Conservation (phyloP, 2,797 vertebrate genomes). For the Hozukius guyotensis region DNA sequence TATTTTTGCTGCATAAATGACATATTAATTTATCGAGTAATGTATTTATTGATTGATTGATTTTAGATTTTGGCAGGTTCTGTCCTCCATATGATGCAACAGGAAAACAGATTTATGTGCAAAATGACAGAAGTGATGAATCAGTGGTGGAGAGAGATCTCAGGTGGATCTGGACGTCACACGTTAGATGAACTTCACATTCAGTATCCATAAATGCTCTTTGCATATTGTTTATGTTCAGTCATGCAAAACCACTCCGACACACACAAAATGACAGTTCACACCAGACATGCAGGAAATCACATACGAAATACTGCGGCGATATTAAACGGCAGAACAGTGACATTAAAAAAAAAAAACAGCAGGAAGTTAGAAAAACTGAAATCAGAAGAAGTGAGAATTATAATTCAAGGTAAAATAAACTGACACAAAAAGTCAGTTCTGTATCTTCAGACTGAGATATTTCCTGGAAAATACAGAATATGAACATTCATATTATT, state of each 20-base stretch:
- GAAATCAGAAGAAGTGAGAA: background rate
- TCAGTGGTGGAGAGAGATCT: background rate
- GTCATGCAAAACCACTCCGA: background rate
- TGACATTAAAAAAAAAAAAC: background rate
- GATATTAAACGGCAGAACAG: background rate
- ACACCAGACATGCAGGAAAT: background rate
- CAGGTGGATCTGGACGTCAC: background rate
- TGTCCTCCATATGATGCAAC: background rate
- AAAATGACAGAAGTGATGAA: background rate
- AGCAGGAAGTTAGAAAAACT: background rate
- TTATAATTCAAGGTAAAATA: background rate
- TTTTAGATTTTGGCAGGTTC: too few species aligned
- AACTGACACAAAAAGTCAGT: background rate
- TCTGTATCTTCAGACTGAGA: background rate
- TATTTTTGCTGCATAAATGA: too few species aligned
- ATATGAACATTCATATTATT: background rate
- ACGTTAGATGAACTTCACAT: conserved; percentile 8
- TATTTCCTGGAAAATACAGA: background rate
- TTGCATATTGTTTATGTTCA: background rate
- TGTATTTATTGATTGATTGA: too few species aligned
- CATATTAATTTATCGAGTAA: too few species aligned
- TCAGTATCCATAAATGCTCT: conserved; percentile 21
- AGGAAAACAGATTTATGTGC: conserved; percentile 13
- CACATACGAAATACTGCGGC: background rate
- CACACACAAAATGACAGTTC: background rate